Base-by-base conservation (phyloP, 1,140 invertebrate genomes). In the Maconellicoccus hirsutus region DNA sequence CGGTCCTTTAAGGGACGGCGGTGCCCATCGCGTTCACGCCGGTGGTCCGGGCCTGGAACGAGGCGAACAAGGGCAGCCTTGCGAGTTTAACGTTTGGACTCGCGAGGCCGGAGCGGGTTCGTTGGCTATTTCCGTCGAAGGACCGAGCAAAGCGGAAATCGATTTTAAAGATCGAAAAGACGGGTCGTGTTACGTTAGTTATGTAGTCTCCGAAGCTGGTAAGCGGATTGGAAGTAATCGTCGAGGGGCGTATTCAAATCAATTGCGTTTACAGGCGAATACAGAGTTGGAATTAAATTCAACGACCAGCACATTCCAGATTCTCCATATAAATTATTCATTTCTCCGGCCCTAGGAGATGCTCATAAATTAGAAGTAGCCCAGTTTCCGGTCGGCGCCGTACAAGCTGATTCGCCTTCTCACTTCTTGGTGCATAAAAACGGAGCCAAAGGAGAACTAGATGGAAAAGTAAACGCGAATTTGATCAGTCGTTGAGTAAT, bases 271-370 rank as follows among this genome's bases (percentile, higher is more conserved):
- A 38, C 81, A 94, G 94, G 95, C 77, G 96, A 98, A 83, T 99
- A 99, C 80, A 85, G 94, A 74, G 90, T 98, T 74, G 95, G 95
- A 70, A 86, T 92, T 72, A 98, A 98, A 82, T 99, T 98, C 85
- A 98, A 98, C 80, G 96, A 98, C 79, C 91, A 96, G 78, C 94
- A 98, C 81, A 97, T 99, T 79, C 96, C 96, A 2, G 96, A 98
- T 78, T 97, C 94, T 1, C 96, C 96, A 3, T 98, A 95, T 86
- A 94, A 93, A 79, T 90, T 94, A n/a, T 96, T 94, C 82, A 89
- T 98, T 74, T 89, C 90, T 0, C 94, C 96, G 39, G 89, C 93
- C 16, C 88, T 91, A 75, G 94, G 94, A 19, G 96, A 98, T 80
- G 94, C 94, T 7, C 88, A 92, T 75, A 90, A 95, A 72, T 83